A percentile compares a stretch with the other conserved stretches of the same genome.
These are phyloP conservation scores for Lynx canadensis DNA, from an alignment of 2,113 vertebrate species.

Conservation along the genomic window DNA sequence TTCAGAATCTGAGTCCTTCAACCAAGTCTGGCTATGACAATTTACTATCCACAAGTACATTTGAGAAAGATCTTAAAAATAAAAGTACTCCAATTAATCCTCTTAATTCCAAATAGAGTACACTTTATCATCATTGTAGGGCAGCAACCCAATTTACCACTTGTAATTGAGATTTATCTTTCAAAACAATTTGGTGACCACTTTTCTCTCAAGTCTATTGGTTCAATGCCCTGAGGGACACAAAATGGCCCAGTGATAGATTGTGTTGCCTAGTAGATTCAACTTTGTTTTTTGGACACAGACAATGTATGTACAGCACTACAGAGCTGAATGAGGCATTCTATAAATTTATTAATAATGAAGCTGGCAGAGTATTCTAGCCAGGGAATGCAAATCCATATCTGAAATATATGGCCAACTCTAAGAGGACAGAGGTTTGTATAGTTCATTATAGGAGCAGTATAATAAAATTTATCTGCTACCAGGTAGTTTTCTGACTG, in stretches of 20 bases:
- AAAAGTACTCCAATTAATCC: neutral
- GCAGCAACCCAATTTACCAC: neutral
- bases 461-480: neutral
- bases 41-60: neutral
- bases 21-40: neutral
- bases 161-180: neutral
- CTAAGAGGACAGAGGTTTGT: neutral
- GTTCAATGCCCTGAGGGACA: neutral
- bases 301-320: neutral
- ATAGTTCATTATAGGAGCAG: neutral
- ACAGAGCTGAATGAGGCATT: neutral
- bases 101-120: neutral
- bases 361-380: neutral
- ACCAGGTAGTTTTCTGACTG: neutral
- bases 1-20: neutral
- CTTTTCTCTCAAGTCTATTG: neutral
- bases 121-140: neutral
- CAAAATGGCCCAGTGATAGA: neutral
- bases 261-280: neutral
- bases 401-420: neutral
- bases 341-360: constrained; percentile 25
- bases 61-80: constrained; percentile 31
- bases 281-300: constrained; percentile 36
- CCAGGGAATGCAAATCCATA: neutral
- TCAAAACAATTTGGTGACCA: constrained; percentile 1